Percentiles rank a stretch among this genome's conserved stretches.
phyloP scores from a whole-genome alignment of 2,797 vertebrate genomes.

The Acanthurus leucopareius region DNA sequence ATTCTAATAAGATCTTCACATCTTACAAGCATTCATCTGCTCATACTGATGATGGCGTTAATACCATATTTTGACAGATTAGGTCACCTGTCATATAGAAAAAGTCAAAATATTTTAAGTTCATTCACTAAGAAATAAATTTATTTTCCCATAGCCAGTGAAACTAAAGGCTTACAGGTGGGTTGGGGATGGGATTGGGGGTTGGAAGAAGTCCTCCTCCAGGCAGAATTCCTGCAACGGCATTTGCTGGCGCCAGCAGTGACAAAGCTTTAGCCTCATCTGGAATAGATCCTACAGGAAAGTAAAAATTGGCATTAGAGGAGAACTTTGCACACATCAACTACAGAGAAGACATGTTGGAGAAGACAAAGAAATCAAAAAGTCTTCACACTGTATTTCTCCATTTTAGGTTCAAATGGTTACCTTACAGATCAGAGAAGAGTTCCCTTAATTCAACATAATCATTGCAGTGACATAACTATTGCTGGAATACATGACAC shows the following conservation, averaged over 20 bases:
- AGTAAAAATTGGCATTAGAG: constrained; percentile 82
- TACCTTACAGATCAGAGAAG: constrained; percentile 80
- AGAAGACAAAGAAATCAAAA: constrained; percentile 44
- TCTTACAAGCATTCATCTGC: background rate
- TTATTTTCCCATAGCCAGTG: background rate
- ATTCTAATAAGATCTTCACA: background rate
- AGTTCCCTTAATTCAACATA: constrained; percentile 79
- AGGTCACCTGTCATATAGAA: background rate
- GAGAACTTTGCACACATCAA: constrained; percentile 34
- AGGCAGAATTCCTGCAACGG: constrained; percentile 97
- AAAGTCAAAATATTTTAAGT: background rate
- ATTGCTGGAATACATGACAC: constrained; percentile 93
- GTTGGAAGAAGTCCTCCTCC: constrained; percentile 98
- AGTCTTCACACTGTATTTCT: constrained; percentile 84
- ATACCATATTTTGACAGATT: background rate
- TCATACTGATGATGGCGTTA: background rate
- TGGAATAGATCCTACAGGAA: constrained; percentile 97
- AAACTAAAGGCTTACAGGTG: constrained; percentile 85
- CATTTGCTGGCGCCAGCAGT: constrained; percentile 98
- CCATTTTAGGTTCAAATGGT: constrained; percentile 83
- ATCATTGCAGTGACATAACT: constrained; percentile 84
- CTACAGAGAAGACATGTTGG: constrained; percentile 67
- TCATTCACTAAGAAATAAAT: background rate
- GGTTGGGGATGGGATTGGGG: constrained; percentile 91
- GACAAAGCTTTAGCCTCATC: constrained; percentile 99